These are phyloP conservation scores for Agapetus fuscipes DNA, from an alignment of 2,888 invertebrate genomes.

Conservation along the genomic window DNA sequence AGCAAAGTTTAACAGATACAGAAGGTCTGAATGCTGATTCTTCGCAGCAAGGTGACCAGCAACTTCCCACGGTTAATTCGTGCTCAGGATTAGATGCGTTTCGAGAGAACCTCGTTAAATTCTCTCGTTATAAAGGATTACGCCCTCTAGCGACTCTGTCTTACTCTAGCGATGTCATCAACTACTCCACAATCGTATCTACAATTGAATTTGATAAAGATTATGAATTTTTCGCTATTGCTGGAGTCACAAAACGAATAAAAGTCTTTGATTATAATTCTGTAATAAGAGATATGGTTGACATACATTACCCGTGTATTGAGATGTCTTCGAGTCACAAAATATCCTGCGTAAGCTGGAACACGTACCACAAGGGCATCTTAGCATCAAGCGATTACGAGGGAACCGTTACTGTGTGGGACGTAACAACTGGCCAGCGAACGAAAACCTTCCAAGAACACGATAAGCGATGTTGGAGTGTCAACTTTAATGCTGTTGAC, in stretches of 20 bases:
- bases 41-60: conserved; percentile 7
- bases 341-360: conserved; percentile 93
- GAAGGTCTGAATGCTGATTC: conserved; percentile 4
- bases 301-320: conserved; percentile 84
- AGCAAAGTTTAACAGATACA: conserved; percentile 13
- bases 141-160: conserved; percentile 78
- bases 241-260: conserved; percentile 89
- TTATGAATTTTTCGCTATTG: conserved; percentile 91
- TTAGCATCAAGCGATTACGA: conserved; percentile 91
- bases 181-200: conserved; percentile 76
- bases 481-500: conserved; percentile 88
- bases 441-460: conserved; percentile 78
- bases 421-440: conserved; percentile 67
- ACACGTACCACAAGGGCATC: conserved; percentile 78
- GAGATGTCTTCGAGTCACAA: conserved; percentile 90
- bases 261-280: conserved; percentile 86
- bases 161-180: conserved; percentile 83
- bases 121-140: conserved; percentile 70
- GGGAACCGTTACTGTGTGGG: conserved; percentile 90
- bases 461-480: conserved; percentile 93
- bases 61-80: conserved; percentile 20
- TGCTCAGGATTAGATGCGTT: conserved; percentile 61
- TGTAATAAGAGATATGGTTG: conserved; percentile 76
- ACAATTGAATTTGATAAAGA: conserved; percentile 96
- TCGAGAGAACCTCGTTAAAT: conserved; percentile 76